These are phyloP conservation scores for Drosophila colorata DNA, from an alignment of 2,888 invertebrate genomes.

Conservation along the genomic window DNA sequence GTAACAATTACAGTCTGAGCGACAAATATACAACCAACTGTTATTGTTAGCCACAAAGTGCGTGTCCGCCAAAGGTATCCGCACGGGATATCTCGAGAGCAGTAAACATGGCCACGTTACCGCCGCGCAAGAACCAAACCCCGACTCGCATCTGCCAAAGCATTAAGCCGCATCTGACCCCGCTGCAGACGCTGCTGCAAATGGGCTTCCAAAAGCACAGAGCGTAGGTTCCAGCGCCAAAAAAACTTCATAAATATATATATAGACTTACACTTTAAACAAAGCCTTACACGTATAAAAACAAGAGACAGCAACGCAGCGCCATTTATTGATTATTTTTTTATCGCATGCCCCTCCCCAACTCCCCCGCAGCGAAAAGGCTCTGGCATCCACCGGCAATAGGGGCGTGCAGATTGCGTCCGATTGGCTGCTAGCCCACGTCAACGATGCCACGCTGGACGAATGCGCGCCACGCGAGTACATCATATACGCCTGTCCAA, in stretches of 20 bases:
- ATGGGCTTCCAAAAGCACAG: conserved; percentile 95
- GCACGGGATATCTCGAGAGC: background rate
- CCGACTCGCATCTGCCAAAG: conserved; percentile 88
- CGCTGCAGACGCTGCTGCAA: conserved; percentile 93
- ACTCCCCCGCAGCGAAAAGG: conserved; percentile 89
- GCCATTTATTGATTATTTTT: conserved; percentile 66
- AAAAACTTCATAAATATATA: background rate
- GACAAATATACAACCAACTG: conserved; percentile 6
- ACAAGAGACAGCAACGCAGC: background rate
- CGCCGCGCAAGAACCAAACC: conserved; percentile 91
- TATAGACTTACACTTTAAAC: background rate
- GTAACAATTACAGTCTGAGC: conserved; percentile 8
- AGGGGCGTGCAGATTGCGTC: conserved; percentile 94
- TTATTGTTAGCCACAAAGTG: background rate
- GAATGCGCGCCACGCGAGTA: conserved; percentile 92
- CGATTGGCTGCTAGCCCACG: conserved; percentile 96
- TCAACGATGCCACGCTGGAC: conserved; percentile 93
- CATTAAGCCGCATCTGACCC: conserved; percentile 90
- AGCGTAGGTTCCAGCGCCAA: conserved; percentile 89
- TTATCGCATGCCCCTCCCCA: conserved; percentile 9
- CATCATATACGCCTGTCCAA: conserved; percentile 94
- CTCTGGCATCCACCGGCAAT: conserved; percentile 95
- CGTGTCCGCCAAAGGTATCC: conserved; percentile 5
- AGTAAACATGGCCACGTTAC: conserved; percentile 89
- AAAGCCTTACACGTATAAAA: background rate